These are phyloP conservation scores for Linurgus olivaceus DNA, from an alignment of 2,797 vertebrate species.

Conservation along the genomic window DNA sequence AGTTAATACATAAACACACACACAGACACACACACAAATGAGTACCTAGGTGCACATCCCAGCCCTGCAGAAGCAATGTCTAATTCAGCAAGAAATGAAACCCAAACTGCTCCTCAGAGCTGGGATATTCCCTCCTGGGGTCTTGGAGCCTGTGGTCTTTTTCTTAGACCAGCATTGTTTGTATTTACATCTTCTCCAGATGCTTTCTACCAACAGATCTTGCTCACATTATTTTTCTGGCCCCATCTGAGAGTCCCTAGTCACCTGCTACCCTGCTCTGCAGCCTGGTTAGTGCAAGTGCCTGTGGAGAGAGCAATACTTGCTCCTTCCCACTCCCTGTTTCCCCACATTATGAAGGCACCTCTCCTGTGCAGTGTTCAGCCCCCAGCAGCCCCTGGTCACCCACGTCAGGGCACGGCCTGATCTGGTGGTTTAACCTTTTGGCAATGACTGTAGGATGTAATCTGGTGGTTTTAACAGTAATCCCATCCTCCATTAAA, in stretches of 20 bases:
- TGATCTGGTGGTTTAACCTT: neutral
- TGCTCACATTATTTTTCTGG: neutral
- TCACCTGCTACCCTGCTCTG: neutral
- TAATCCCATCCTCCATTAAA: neutral
- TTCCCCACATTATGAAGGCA: neutral
- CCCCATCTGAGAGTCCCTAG: neutral
- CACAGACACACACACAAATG: neutral
- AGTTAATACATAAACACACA: neutral
- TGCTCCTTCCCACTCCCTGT: fast-evolving
- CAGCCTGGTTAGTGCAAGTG: neutral
- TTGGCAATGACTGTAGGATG: neutral
- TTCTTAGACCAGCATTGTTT: neutral
- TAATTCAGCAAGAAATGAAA: neutral
- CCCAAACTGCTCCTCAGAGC: neutral
- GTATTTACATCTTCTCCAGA: neutral
- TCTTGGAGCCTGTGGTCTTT: neutral
- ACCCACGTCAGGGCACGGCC: neutral
- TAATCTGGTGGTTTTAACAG: neutral
- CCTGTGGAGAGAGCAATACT: neutral
- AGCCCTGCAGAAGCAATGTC: neutral
- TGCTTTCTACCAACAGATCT: neutral
- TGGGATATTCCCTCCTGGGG: neutral
- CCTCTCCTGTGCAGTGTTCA: neutral
- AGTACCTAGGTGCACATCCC: neutral
- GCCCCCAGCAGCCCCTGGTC: neutral